Evolutionary conservation across 2,797 vertebrate genomes (phyloP), one percentile per base, ranked within the genome.

Genomic region (Gymnoscopelus braueri): DNA sequence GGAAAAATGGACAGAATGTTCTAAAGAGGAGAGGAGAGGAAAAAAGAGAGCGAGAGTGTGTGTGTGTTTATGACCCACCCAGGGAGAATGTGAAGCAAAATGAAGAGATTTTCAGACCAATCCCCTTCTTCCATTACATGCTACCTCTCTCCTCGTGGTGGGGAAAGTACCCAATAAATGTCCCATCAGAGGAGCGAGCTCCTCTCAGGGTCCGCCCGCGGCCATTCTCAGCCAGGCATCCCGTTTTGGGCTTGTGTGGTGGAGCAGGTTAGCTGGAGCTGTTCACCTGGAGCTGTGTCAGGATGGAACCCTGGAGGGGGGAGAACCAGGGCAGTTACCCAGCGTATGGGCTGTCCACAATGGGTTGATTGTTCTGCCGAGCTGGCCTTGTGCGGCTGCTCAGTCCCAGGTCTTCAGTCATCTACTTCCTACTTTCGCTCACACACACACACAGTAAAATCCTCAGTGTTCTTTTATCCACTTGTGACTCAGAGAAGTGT

Each of bases 1-100:
- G 88, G 83, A 89, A 86, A 87, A 89, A 88, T 83, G 86, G 86
- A 91, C 88, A 90, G 79, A 91, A 88, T 88, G 90, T 90, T 86
- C 88, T 78, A 55, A 69, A 83, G 81, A 80, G 66, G 57, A 81
- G 75, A 64, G 62, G 54, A 80, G 74, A 60, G 55, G 44, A 62
- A 64, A 44, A 54, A 50, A 62, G 19, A 2, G 26, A 24, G 54
- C 3, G n/a, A 60, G 49, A 13, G 12, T 52, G 66, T 48, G 60
- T 51, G 60, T 51, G 48, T 63, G 61, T 71, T 72, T 84, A 59
- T 69, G 75, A 84, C 75, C 64, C 55, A 63, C 63, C 67, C 39
- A 80, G 70, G 56, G 63, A 69, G 77, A 63, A 71, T 39, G 60
- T 74, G 72, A 66, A 68, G 78, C 70, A 67, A 62, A 81, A 82